These are phyloP conservation scores for Pseudopodoces humilis DNA, from an alignment of 2,113 vertebrate genomes.

Conservation along the genomic window DNA sequence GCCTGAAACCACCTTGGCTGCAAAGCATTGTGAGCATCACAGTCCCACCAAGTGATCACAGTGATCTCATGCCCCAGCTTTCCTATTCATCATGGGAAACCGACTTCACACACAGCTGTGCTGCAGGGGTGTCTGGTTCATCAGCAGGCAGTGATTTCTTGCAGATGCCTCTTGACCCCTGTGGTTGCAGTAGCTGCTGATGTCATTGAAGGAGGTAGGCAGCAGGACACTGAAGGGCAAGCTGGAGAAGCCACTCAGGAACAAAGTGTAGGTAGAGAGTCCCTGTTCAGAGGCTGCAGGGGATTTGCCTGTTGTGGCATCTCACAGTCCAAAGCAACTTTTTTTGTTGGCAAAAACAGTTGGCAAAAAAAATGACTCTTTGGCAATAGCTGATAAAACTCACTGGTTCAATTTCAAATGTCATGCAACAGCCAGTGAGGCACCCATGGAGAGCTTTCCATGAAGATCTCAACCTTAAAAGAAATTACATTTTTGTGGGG, in stretches of 20 bases:
- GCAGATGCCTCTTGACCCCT: neutral
- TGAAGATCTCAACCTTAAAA: neutral
- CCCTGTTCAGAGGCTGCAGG: neutral
- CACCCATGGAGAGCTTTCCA: rapidly evolving
- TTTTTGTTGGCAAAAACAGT: neutral
- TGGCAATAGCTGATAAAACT: neutral
- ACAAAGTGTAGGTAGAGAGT: rapidly evolving
- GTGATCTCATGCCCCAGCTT: rapidly evolving
- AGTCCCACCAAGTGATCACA: neutral
- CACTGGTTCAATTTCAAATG: neutral
- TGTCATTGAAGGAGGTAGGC: neutral
- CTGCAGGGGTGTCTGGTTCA: neutral
- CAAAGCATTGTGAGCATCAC: neutral
- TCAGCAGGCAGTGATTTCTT: neutral
- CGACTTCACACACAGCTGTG: neutral
- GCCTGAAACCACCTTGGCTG: neutral
- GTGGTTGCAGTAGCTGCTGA: neutral
- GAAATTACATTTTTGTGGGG: neutral
- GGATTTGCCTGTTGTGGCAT: neutral
- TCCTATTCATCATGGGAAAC: neutral
- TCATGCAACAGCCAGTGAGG: neutral
- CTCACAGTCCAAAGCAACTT: neutral
- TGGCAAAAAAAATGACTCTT: neutral
- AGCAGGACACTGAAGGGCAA: neutral
- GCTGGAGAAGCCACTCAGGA: neutral